Percentiles rank a stretch among this genome's conserved stretches.
Conservation (phyloP, 1,140 invertebrate species). For the Sesamia nonagrioides region DNA sequence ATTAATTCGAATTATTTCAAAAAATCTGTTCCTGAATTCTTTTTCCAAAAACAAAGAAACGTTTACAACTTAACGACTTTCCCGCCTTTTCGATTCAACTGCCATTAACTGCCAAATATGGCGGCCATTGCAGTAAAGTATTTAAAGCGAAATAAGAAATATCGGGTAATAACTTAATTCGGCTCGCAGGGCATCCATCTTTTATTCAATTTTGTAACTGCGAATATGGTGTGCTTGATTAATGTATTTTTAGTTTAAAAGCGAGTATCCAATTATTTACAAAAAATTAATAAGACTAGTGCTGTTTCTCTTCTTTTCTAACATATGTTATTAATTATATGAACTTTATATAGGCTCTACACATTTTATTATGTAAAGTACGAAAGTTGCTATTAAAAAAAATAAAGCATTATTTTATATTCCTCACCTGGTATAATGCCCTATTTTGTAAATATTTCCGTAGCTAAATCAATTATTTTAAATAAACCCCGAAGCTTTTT, state of each 20-base stretch:
- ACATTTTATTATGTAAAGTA: too few species aligned
- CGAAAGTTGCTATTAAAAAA: too few species aligned
- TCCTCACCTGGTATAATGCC: too few species aligned
- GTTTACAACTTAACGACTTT: conserved; percentile 46
- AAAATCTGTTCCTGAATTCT: not conserved
- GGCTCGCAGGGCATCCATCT: conserved; percentile 47
- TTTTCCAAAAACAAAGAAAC: conserved; percentile 66
- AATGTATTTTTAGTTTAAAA: conserved; percentile 4
- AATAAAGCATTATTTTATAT: too few species aligned
- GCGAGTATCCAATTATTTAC: not conserved
- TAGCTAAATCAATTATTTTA: too few species aligned
- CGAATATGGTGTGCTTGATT: conserved; percentile 51
- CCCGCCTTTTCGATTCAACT: conserved; percentile 17
- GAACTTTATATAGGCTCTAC: too few species aligned
- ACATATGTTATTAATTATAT: too few species aligned
- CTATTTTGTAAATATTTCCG: too few species aligned
- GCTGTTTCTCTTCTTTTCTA: too few species aligned
- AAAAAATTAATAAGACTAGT: too few species aligned
- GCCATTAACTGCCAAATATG: conserved; percentile 41
- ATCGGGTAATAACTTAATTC: conserved; percentile 71
- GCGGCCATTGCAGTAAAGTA: conserved; percentile 25
- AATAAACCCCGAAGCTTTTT: too few species aligned
- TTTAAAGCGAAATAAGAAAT: conserved; percentile 57
- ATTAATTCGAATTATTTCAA: not conserved
- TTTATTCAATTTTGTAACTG: conserved; percentile 65